Evolutionary conservation across 2,888 invertebrate species (phyloP), one percentile per base, ranked within the genome.

Genomic region (Opisthograptis luteolata): DNA sequence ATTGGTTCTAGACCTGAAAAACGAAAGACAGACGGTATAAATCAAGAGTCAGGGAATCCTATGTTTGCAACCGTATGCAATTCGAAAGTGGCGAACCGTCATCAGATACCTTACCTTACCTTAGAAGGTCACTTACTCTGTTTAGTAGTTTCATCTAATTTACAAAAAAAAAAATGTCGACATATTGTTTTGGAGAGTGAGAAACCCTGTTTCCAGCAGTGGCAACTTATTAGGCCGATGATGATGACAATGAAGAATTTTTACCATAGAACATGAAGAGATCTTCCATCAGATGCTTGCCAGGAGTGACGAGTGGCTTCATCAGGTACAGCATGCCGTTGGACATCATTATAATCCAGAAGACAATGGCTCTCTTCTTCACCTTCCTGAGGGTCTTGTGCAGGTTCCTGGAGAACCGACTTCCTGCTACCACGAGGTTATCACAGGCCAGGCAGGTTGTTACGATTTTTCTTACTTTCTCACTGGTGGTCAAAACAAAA

Each of bases 1-100:
- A 76, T 76, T 7, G 84, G 84, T 22, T 81, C 77, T 1, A 83
- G 53, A 53, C 84, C 84, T 84, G 60, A 9, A 27, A 60, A 35
- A 0, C 28, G 14, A 15, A 12, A 31, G 17, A 15, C 0, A 20
- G n/a, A n/a, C n/a, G n/a, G n/a, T n/a, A n/a, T n/a, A n/a, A n/a
- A n/a, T n/a, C n/a, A n/a, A n/a, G n/a, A n/a, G n/a, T n/a, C n/a
- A n/a, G n/a, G n/a, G n/a, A n/a, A n/a, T n/a, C n/a, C n/a, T n/a
- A n/a, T n/a, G n/a, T n/a, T n/a, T n/a, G n/a, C n/a, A n/a, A n/a
- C n/a, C n/a, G n/a, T n/a, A n/a, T n/a, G n/a, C n/a, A n/a, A n/a
- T n/a, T n/a, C n/a, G n/a, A n/a, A n/a, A n/a, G n/a, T n/a, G n/a
- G n/a, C n/a, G n/a, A n/a, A n/a, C n/a, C n/a, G n/a, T n/a, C n/a